Percentiles rank a stretch among this genome's conserved stretches.
Evolutionary conservation across 2,888 invertebrate genomes (phyloP).

Genomic region (Siphonodentalium dalli): DNA sequence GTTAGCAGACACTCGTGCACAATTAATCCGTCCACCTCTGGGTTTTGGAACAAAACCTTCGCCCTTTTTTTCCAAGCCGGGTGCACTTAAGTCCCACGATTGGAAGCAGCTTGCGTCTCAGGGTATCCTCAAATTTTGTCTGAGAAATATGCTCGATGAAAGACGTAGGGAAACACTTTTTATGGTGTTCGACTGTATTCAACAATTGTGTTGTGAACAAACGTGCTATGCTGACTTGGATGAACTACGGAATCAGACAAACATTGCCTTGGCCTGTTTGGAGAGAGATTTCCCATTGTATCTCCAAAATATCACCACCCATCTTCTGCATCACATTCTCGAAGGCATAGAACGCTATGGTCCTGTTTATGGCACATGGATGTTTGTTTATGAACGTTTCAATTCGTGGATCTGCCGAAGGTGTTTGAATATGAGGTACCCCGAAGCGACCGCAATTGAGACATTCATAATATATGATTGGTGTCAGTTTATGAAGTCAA

Average conservation of each 20-base stretch:
- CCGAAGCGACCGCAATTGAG: conserved; percentile 10
- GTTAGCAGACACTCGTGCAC: neutral
- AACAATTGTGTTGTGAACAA: conserved; percentile 2
- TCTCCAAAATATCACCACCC: conserved; percentile 6
- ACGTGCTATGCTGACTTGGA: neutral
- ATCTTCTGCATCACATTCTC: neutral
- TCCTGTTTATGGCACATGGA: conserved; percentile 9
- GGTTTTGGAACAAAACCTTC: conserved; percentile 5
- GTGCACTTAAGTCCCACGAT: conserved; percentile 3
- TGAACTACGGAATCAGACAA: neutral
- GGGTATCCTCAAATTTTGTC: neutral
- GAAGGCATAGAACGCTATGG: conserved; percentile 1
- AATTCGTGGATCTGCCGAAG: conserved; percentile 11
- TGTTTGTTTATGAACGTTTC: conserved; percentile 10
- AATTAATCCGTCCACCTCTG: neutral
- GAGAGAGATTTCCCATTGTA: conserved; percentile 1
- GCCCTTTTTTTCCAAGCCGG: conserved; percentile 2
- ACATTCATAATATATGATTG: conserved; percentile 8
- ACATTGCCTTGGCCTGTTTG: conserved; percentile 2
- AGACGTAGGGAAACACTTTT: conserved; percentile 5
- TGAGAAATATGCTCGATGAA: neutral
- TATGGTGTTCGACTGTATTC: conserved; percentile 3
- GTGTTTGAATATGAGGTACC: conserved; percentile 5
- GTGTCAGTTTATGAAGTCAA: neutral
- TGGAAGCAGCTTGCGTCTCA: conserved; percentile 4